These are phyloP conservation scores for Orchesella flavescens DNA, from an alignment of 2,888 invertebrate species.

Conservation along the genomic window DNA sequence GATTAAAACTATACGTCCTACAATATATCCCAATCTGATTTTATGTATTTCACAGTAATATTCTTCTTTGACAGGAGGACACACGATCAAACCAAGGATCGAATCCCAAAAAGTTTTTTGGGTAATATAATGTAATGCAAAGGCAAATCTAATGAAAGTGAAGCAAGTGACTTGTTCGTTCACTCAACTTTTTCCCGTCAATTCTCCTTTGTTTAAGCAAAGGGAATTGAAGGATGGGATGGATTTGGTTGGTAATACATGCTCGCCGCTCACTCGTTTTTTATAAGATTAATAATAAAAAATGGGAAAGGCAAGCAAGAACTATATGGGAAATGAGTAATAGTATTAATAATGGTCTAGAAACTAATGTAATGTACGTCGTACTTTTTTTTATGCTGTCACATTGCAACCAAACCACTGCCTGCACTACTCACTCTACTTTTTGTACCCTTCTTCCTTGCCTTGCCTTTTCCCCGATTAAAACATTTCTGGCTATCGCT, in stretches of 20 bases:
- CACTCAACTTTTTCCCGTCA: constrained; percentile 33
- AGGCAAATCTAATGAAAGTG: too few relatives aligned
- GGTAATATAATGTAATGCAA: too few relatives aligned
- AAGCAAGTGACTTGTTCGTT: too few relatives aligned
- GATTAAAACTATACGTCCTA: constrained; percentile 45
- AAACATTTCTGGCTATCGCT: constrained; percentile 58
- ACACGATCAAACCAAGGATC: too few relatives aligned
- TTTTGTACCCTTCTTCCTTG: constrained; percentile 46
- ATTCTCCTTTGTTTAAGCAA: constrained; percentile 10
- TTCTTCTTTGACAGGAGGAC: too few relatives aligned
- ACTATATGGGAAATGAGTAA: constrained; percentile 52
- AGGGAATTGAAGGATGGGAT: constrained; percentile 28
- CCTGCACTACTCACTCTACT: too few relatives aligned
- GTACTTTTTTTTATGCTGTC: not conserved
- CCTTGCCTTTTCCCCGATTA: constrained; percentile 43
- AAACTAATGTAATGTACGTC: constrained; percentile 19
- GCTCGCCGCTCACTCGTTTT: too few relatives aligned
- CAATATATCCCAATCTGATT: too few relatives aligned
- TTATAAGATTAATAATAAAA: constrained; percentile 47
- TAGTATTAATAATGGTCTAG: constrained; percentile 10
- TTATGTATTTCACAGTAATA: too few relatives aligned
- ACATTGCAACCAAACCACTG: too few relatives aligned
- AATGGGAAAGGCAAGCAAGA: constrained; percentile 21
- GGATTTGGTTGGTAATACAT: too few relatives aligned
- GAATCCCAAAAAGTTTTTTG: too few relatives aligned